Evolutionary conservation across 1,140 invertebrate genomes (phyloP), one percentile per base, ranked within the genome.

Genomic region (Zelostemma sp.): DNA sequence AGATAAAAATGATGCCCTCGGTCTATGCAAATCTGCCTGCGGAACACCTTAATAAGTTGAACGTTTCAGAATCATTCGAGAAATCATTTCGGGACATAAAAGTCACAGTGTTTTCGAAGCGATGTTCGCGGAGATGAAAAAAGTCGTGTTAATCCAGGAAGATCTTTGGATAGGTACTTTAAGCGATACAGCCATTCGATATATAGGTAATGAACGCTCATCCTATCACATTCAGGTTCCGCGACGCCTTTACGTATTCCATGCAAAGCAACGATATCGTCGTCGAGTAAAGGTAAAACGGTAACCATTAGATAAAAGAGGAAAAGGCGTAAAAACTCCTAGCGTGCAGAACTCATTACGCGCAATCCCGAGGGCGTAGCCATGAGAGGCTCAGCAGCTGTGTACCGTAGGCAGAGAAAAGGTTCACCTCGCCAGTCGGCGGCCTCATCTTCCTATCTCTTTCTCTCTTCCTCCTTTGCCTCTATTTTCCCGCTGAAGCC

Each of bases 261-360:
- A 49, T 68, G 65, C 54, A 28, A 68, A 61, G 8, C 43, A n/a
- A 49, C 25, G 65, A 62, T 58, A 62, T 58, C 53, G 53, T 54
- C 17, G 49, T 40, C 35, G 33, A 28, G 19, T 14, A 11, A 15
- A 19, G 38, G 6, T 25, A 31, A 41, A 17, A 51, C 51, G 49
- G 38, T 56, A 15, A 40, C 45, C 38, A 47, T 49, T 15, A 50
- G 66, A 68, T 63, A 59, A 63, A 68, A 43, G 53, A 59, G 46
- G 38, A 54, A 56, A 15, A 45, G 41, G 56, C 25, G 40, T 46
- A 45, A 45, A 51, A 50, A 16, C 11, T 50, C 48, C 17, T 58
- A 62, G 67, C 62, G 62, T 67, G 62, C 63, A 64, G 54, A 73
- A 73, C 66, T 73, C 71, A 73, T 69, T 73, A 69, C 58, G 55